Base-by-base conservation (phyloP, 1,140 invertebrate genomes). In the Halesus radiatus region DNA sequence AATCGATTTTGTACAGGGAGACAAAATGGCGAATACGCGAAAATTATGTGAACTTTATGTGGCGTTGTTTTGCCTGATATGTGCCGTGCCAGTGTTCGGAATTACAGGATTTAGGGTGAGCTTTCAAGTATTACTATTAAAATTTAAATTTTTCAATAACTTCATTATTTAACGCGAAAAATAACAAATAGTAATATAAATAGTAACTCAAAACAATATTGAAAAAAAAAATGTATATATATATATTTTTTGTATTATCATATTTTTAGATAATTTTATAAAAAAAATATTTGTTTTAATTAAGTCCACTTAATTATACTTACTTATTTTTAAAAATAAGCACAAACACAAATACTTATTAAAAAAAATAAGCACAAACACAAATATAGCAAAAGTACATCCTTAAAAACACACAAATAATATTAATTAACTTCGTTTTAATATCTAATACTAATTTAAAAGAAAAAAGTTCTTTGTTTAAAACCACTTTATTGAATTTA, bases 71-170 rank as follows among this genome's bases (percentile, higher is more conserved):
- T 82, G 72, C 58, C 53, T 73, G 45, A 53, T 62, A 22, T 76
- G 72, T 82, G 81, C 66, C 56, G 60, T 64, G 53, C 66, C 53
- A 45, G 72, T 64, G 4, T 52, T 70, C 73, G 81, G 77, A 64
- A 82, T 82, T 70, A 82, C 81, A 50, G 78, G 77, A 72, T 79
- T 82, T 60, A 76, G 77, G 73, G 81, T 82, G 26, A 78, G 78
- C 18, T 68, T 18, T 45, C 13, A 23, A 3, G 0, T 16, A 18
- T 18, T 18, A 7, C n/a, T 6, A 56, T 56, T 22, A 22, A 18
- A 5, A 56, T 18, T 18, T 18, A 56, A 18, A 10, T 54, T 4
- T 54, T 10, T 54, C n/a, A 7, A n/a, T 54, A n/a, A n/a, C n/a
- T 54, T 54, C 3, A n/a, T 54, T 10, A n/a, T n/a, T n/a, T n/a